These are phyloP conservation scores for Hypsopygia costalis DNA, from an alignment of 2,888 invertebrate genomes.

Conservation along the genomic window DNA sequence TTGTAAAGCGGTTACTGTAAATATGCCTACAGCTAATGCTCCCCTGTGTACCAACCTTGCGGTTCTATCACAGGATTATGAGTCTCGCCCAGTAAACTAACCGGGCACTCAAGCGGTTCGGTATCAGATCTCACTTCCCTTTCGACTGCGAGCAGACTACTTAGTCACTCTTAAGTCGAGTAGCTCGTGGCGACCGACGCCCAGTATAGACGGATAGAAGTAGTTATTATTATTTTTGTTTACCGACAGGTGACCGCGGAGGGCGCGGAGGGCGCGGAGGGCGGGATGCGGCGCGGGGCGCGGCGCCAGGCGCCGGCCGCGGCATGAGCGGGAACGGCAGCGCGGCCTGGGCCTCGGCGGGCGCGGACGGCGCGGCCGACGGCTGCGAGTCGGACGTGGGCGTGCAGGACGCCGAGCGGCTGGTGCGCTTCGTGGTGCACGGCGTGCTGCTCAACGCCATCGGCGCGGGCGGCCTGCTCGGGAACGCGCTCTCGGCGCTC, in stretches of 20 bases:
- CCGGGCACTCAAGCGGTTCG: too few relatives aligned
- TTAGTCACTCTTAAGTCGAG: too few relatives aligned
- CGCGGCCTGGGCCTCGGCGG: slow-evolving; percentile 28
- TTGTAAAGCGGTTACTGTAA: too few relatives aligned
- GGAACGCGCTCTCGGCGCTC: slow-evolving; percentile 94
- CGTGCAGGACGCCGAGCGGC: slow-evolving; percentile 69
- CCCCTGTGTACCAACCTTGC: too few relatives aligned
- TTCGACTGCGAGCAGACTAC: too few relatives aligned
- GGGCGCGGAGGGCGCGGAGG: slow-evolving; percentile 5
- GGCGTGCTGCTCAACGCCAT: slow-evolving; percentile 90
- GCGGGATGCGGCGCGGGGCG: slow-evolving; percentile 15
- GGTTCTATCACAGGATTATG: too few relatives aligned
- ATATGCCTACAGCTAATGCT: too few relatives aligned
- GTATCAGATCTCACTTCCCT: too few relatives aligned
- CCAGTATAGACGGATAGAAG: too few relatives aligned
- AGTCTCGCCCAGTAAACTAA: too few relatives aligned
- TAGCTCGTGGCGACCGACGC: too few relatives aligned
- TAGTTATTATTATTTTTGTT: too few relatives aligned
- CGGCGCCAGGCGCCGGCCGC: slow-evolving; percentile 14
- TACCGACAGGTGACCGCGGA: background rate
- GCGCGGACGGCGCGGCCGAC: slow-evolving; percentile 21
- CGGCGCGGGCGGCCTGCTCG: slow-evolving; percentile 91
- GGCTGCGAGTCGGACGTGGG: slow-evolving; percentile 61
- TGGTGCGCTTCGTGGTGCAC: slow-evolving; percentile 90
- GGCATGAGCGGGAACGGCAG: slow-evolving; percentile 15